A percentile compares a stretch with the other conserved stretches of the same genome.
phyloP scores from a whole-genome alignment of 2,797 vertebrate genomes.

The Pterois miles region DNA sequence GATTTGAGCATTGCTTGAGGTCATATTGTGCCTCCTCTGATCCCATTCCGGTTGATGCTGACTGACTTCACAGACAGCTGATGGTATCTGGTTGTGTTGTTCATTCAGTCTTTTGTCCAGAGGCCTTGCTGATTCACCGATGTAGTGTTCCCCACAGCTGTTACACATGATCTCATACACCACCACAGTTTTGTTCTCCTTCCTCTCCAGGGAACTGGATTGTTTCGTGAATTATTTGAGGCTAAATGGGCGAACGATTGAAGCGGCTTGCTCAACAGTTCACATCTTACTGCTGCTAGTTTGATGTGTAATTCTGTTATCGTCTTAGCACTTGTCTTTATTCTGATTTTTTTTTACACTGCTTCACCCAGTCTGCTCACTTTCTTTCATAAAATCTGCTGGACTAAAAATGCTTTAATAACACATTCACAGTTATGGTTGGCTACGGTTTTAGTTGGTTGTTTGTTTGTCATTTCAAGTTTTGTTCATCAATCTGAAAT shows the following conservation, averaged over 20 bases:
- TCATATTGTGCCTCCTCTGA: too few relatives aligned
- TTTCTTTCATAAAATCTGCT: background rate
- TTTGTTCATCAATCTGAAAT: background rate
- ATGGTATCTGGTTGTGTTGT: background rate
- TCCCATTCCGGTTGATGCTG: background rate
- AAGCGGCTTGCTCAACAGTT: background rate
- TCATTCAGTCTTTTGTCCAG: slow-evolving; percentile 11
- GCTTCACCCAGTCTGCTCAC: background rate
- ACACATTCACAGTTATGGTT: background rate
- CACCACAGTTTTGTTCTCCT: background rate
- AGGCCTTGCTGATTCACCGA: background rate
- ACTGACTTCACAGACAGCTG: background rate
- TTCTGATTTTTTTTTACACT: background rate
- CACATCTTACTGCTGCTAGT: background rate
- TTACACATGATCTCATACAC: slow-evolving; percentile 9
- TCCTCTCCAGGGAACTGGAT: background rate
- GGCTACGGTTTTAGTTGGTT: background rate
- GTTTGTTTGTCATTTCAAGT: background rate
- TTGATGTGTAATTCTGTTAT: background rate
- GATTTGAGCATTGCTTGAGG: too few relatives aligned
- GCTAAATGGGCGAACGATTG: background rate
- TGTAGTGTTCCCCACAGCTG: background rate
- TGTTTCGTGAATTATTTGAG: background rate
- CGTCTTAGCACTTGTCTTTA: background rate
- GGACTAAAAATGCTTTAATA: background rate